A percentile compares a stretch with the other conserved stretches of the same genome.
phyloP scores from a whole-genome alignment of 2,113 vertebrate species.

The Chlamydotis undulata region DNA sequence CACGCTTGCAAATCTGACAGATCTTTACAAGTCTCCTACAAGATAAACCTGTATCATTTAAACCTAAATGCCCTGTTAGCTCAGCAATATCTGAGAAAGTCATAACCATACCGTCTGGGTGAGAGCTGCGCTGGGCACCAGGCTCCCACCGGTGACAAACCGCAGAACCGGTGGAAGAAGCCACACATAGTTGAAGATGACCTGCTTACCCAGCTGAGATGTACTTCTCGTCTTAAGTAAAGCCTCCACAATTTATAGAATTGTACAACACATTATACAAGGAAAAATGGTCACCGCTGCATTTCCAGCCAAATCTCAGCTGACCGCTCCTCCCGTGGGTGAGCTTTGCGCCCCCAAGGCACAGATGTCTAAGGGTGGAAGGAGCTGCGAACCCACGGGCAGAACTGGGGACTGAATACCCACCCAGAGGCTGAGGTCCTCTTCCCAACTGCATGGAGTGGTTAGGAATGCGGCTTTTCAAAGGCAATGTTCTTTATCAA shows the following conservation, averaged over 20 bases:
- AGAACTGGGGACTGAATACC: not conserved
- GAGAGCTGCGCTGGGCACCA: rapidly evolving
- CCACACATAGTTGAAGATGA: not conserved
- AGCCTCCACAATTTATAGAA: not conserved
- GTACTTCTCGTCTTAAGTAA: not conserved
- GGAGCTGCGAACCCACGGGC: rapidly evolving
- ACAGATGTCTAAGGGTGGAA: rapidly evolving
- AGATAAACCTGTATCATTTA: not conserved
- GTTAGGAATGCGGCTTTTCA: not conserved
- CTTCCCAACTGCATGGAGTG: not conserved
- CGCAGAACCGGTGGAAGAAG: not conserved
- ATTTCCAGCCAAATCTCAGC: not conserved
- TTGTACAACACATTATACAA: not conserved
- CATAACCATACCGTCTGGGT: not conserved
- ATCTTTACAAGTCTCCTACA: not conserved
- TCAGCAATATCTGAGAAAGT: not conserved
- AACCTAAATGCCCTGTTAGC: not conserved
- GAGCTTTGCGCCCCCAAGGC: not conserved
- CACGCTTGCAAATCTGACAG: not conserved
- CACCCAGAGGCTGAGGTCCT: not conserved
- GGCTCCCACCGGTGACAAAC: not conserved
- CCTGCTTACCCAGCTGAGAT: not conserved
- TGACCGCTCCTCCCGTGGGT: rapidly evolving
- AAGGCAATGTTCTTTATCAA: not conserved
- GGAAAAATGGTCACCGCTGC: not conserved